phyloP scores from a whole-genome alignment of 2,113 vertebrate genomes.

The Jaculus jaculus region DNA sequence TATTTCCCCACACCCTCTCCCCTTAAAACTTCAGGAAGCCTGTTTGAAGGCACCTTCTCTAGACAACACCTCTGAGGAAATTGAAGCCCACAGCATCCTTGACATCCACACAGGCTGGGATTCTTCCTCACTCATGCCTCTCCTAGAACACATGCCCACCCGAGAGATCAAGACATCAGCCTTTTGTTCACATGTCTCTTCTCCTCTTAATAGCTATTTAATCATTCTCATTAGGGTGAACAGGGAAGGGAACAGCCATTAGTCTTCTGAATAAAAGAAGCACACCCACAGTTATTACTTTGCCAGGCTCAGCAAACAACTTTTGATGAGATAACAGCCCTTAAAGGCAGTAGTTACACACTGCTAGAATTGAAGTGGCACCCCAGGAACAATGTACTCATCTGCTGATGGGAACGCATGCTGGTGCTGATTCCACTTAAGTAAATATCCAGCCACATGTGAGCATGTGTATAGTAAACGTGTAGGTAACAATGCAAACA shows the following conservation, averaged over 20 bases:
- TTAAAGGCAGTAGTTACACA: neutral
- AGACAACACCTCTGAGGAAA: neutral
- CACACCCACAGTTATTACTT: slow-evolving; percentile 13
- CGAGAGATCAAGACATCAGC: slow-evolving; percentile 36
- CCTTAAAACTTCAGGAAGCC: neutral
- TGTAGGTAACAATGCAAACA: neutral
- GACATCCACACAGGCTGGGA: neutral
- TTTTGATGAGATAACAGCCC: neutral
- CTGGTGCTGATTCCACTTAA: neutral
- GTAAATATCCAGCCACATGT: neutral
- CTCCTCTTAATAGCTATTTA: slow-evolving; percentile 53
- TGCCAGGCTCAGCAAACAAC: slow-evolving; percentile 31
- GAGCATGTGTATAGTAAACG: neutral
- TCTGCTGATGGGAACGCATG: neutral
- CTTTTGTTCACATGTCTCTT: slow-evolving; percentile 43
- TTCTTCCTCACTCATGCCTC: neutral
- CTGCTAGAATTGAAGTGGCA: neutral
- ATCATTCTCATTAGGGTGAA: slow-evolving; percentile 62
- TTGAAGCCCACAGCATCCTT: neutral
- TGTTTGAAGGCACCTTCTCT: neutral
- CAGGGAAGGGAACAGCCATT: slow-evolving; percentile 22
- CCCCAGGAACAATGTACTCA: neutral
- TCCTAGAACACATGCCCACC: neutral
- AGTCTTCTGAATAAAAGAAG: slow-evolving; percentile 51
- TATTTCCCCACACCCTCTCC: neutral